phyloP scores from a whole-genome alignment of 2,113 vertebrate genomes.

The Lipophrys pholis region DNA sequence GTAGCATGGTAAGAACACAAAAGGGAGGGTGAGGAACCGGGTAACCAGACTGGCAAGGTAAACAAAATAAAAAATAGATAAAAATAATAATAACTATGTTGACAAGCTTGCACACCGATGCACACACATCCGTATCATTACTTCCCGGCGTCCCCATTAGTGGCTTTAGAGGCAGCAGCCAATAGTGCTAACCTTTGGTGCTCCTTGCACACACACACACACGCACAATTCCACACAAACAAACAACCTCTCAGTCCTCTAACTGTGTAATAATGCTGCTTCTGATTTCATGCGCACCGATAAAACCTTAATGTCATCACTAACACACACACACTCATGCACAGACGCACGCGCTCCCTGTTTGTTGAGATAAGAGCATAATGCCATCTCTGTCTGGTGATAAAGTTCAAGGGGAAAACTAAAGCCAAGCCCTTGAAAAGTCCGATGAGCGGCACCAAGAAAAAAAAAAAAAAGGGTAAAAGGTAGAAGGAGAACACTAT shows the following conservation, averaged over 20 bases:
- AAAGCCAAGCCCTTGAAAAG: constrained; percentile 46
- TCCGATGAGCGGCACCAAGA: constrained; percentile 40
- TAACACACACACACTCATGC: constrained; percentile 29
- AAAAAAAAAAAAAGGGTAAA: constrained; percentile 13
- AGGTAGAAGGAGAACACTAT: too few relatives aligned
- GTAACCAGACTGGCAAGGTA: constrained; percentile 38
- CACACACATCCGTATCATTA: constrained; percentile 41
- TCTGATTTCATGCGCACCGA: constrained; percentile 52
- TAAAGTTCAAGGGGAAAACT: constrained; percentile 74
- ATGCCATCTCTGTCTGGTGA: constrained; percentile 64
- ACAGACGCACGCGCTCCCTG: constrained; percentile 25
- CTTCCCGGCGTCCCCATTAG: constrained; percentile 68
- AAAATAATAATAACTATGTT: background rate
- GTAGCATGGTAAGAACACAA: background rate
- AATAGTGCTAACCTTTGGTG: constrained; percentile 65
- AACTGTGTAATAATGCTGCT: constrained; percentile 60
- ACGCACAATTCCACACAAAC: constrained; percentile 7
- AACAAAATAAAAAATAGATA: constrained; percentile 3
- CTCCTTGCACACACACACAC: constrained; percentile 10
- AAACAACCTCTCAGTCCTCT: constrained; percentile 46
- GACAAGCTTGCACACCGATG: constrained; percentile 1
- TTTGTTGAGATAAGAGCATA: constrained; percentile 68
- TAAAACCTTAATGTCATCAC: constrained; percentile 68
- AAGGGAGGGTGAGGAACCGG: constrained; percentile 19
- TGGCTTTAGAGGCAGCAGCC: constrained; percentile 50